Evolutionary conservation across 2,797 vertebrate species (phyloP).

Genomic region (Sphenodon punctatus): DNA sequence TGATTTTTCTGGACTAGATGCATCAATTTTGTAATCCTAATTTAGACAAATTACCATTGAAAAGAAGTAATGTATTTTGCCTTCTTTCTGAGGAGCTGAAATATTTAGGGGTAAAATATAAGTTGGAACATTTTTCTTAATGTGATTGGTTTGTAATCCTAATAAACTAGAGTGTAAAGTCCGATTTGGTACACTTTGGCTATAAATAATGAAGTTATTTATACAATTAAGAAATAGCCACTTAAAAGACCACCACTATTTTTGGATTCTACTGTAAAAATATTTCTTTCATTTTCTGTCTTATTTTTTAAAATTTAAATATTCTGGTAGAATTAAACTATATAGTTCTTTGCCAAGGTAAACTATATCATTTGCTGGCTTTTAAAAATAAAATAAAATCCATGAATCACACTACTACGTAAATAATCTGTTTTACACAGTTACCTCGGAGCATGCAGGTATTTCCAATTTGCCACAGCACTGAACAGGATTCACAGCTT

Average conservation of each 20-base stretch:
- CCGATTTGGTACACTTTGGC: not conserved
- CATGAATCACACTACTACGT: not conserved
- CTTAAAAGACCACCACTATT: not conserved
- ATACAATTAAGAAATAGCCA: not conserved
- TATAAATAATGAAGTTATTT: not conserved
- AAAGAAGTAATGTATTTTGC: not conserved
- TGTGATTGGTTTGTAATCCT: not conserved
- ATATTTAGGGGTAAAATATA: not conserved
- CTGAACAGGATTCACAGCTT: not conserved
- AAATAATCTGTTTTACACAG: not conserved
- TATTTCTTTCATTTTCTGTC: too few relatives aligned
- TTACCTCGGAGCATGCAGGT: not conserved
- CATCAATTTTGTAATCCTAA: not conserved
- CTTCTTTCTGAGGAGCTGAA: not conserved
- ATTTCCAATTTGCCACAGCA: not conserved
- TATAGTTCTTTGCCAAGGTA: not conserved
- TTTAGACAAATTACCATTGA: not conserved
- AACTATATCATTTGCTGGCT: too few relatives aligned
- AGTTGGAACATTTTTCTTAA: not conserved
- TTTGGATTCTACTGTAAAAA: not conserved
- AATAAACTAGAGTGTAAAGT: not conserved
- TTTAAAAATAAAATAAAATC: too few relatives aligned
- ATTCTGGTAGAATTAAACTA: not conserved
- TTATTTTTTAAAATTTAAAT: not conserved
- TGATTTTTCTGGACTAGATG: not conserved